These are phyloP conservation scores for Diplodus sargus DNA, from an alignment of 2,797 vertebrate genomes.

Conservation along the genomic window DNA sequence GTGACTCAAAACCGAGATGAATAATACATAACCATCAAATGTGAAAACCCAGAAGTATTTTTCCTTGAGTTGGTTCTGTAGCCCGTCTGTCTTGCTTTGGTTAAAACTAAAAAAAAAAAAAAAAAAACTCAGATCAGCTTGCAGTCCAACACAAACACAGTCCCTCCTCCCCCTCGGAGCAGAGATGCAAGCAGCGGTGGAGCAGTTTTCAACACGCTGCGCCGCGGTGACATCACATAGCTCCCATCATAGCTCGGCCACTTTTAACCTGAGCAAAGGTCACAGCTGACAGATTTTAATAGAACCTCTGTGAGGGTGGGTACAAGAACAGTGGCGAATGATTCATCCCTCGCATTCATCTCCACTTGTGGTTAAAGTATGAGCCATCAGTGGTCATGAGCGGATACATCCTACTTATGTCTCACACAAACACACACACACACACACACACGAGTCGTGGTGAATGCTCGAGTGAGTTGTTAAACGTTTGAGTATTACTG, in stretches of 20 bases:
- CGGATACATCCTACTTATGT: conserved; percentile 1
- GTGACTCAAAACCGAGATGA: neutral
- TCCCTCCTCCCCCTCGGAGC: neutral
- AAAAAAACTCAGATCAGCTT: neutral
- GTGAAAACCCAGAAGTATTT: neutral
- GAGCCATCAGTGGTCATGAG: conserved; percentile 20
- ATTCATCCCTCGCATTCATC: conserved; percentile 31
- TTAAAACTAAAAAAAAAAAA: neutral
- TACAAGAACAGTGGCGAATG: conserved; percentile 22
- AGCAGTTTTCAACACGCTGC: no score
- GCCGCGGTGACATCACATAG: neutral
- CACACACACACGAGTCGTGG: neutral
- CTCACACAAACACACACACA: neutral
- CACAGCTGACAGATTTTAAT: neutral
- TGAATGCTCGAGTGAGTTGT: neutral
- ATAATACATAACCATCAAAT: neutral
- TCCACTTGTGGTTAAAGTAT: conserved; percentile 7
- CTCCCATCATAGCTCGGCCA: conserved; percentile 2
- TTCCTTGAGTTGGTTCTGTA: neutral
- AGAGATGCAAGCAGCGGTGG: neutral
- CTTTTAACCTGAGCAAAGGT: conserved; percentile 18
- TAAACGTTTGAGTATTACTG: neutral
- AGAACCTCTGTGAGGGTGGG: conserved; percentile 32
- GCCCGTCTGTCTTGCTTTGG: neutral
- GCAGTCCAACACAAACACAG: no score